A percentile compares a stretch with the other conserved stretches of the same genome.
phyloP scores from a whole-genome alignment of 2,888 invertebrate species.

The Limenitis arthemis region DNA sequence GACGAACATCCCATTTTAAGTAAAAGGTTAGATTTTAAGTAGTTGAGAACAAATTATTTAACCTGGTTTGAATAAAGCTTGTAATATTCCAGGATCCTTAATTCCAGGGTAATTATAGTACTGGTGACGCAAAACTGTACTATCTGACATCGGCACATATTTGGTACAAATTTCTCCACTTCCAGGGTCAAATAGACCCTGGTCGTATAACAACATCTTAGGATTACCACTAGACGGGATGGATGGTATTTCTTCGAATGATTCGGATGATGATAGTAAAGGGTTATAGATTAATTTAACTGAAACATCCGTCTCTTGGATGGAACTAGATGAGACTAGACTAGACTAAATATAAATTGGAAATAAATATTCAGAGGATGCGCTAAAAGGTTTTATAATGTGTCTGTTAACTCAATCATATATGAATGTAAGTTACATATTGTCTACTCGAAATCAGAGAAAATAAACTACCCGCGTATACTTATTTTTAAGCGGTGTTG shows the following conservation, averaged over 20 bases:
- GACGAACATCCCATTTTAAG: no score
- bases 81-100: conserved; percentile 32
- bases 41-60: neutral
- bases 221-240: conserved; percentile 18
- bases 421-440: no score
- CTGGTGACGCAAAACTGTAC: conserved; percentile 33
- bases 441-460: neutral
- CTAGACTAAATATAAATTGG: no score
- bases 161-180: conserved; percentile 41
- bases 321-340: neutral
- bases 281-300: neutral
- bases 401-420: no score
- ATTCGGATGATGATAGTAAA: conserved; percentile 21
- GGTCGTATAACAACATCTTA: conserved; percentile 30
- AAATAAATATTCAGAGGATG: no score
- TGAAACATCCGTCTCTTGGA: neutral
- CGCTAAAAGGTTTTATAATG: no score
- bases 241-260: conserved; percentile 31
- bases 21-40: no score
- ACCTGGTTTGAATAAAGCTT: conserved; percentile 27
- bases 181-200: conserved; percentile 37
- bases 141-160: conserved; percentile 38
- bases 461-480: neutral
- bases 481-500: neutral
- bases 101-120: conserved; percentile 34